These are phyloP conservation scores for Ctenodactylus gundi DNA, from an alignment of 2,113 vertebrate genomes.

Conservation along the genomic window DNA sequence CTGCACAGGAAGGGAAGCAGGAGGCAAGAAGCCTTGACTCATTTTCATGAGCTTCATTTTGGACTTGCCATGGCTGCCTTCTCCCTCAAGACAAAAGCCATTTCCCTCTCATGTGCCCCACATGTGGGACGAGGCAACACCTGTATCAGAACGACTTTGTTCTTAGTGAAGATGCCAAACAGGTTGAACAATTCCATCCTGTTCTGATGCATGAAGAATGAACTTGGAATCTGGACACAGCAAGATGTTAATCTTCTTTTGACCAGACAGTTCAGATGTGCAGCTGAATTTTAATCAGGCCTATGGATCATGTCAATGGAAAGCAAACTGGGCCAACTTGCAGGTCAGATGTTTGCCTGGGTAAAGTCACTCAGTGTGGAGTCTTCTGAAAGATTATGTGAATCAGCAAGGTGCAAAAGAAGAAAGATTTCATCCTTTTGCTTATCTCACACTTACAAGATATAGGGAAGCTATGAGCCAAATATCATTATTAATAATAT, in stretches of 20 bases:
- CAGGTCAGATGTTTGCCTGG: background rate
- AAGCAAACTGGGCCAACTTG: background rate
- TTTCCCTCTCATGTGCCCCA: background rate
- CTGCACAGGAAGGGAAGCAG: background rate
- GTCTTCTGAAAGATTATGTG: background rate
- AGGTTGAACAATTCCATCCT: background rate
- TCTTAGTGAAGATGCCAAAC: background rate
- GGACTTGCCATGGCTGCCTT: background rate
- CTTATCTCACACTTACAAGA: background rate
- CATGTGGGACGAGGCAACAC: background rate
- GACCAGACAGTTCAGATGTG: background rate
- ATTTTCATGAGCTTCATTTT: background rate
- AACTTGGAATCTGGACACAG: background rate
- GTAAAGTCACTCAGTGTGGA: background rate
- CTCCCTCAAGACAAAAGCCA: background rate
- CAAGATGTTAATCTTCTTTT: background rate
- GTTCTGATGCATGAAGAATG: slow-evolving; percentile 23
- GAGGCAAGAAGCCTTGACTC: background rate
- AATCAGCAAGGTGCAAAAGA: background rate
- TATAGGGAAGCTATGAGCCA: accelerated
- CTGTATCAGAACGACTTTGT: background rate
- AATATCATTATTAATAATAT: background rate
- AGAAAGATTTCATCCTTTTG: background rate
- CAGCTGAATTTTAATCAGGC: background rate
- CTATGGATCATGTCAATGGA: background rate